Percentiles rank a stretch among this genome's conserved stretches.
Conservation (phyloP, 2,113 vertebrate genomes). For the Phainopepla nitens region DNA sequence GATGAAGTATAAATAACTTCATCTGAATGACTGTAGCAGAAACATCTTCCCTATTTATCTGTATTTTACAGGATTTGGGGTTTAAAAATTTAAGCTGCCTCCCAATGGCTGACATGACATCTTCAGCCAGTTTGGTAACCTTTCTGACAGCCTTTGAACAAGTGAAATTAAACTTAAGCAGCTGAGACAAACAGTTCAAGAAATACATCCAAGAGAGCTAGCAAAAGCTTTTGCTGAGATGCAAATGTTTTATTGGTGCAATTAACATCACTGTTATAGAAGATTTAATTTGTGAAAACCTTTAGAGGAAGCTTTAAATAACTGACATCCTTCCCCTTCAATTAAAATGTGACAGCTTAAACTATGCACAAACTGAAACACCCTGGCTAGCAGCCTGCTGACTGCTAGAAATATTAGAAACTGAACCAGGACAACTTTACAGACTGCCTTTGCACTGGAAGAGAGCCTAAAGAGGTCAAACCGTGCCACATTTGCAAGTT, state of each 20-base stretch:
- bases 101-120: neutral
- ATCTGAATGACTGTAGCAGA: neutral
- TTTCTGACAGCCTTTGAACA: neutral
- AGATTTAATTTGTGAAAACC: neutral
- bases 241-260: neutral
- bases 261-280: neutral
- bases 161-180: neutral
- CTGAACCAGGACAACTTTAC: neutral
- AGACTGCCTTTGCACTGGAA: neutral
- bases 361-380: neutral
- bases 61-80: neutral
- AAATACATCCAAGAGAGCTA: neutral
- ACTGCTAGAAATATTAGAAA: neutral
- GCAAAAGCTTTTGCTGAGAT: neutral
- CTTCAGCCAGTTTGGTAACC: neutral
- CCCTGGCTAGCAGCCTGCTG: neutral
- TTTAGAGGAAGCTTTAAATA: neutral
- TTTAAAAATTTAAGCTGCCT: neutral
- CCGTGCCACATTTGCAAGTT: no score
- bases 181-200: neutral
- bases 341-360: neutral
- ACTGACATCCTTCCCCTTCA: neutral
- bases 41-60: neutral
- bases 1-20: slow-evolving; percentile 18
- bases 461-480: neutral